Base-by-base conservation (phyloP, 1,140 invertebrate species). In the Pteromalus puparum region DNA sequence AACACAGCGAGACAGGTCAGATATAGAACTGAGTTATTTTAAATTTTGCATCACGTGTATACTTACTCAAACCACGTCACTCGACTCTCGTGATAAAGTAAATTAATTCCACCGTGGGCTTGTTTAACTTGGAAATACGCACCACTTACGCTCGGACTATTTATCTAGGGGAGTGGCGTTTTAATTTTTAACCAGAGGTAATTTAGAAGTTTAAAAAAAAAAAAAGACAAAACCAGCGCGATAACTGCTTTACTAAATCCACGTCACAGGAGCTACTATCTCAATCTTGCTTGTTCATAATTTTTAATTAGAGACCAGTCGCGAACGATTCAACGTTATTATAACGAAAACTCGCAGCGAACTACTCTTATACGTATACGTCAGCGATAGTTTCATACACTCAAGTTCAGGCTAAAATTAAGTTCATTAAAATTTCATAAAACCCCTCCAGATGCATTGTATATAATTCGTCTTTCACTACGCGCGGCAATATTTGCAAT, bases 1-100 rank as follows among this genome's bases (percentile, higher is more conserved):
- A 88, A 88, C 6, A 84, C 89, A 2, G 87, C 80, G n/a, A 89
- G 89, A 86, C 92, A 91, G 91, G 91, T 92, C 42, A 88, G 85
- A 46, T 53, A 53, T 21, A 3, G 30, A 2, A 34, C 12, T 53
- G 18, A 6, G 53, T 61, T 21, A n/a, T 61, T 61, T 61, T 61
- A n/a, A 61, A 21, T 61, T 61, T n/a, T 6, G 6, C 18, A 6
- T 61, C 18, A 53, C 48, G 18, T 53, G 15, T 53, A 7, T 61
- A 61, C 21, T 4, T n/a, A 61, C 21, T 61, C 18, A 61, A 61
- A 61, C 21, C 53, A 61, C 53, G 4, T n/a, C 53, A 6, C 53
- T 61, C 5, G 21, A n/a, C 53, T 61, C 53, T n/a, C 46, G 46
- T 1, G 12, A 61, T n/a, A 61, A 61, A 21, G 53, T 61, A 7